These are phyloP conservation scores for Cylas formicarius DNA, from an alignment of 1,140 invertebrate genomes.

Conservation along the genomic window DNA sequence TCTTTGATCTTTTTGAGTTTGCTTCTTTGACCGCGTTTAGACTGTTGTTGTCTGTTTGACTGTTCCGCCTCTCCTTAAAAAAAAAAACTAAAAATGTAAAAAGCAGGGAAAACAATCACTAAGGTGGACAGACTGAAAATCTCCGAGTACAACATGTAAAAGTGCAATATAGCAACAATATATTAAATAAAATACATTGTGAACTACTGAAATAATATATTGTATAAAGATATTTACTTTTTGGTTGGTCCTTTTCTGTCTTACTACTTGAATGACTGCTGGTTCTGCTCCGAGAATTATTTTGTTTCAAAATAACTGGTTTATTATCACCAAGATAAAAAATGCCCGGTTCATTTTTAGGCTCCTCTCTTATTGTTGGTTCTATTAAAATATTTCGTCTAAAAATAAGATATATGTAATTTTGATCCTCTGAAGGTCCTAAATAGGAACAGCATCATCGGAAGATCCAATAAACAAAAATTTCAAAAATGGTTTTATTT, in stretches of 20 bases:
- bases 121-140: too few relatives aligned
- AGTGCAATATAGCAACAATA: too few relatives aligned
- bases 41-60: slow-evolving; percentile 36
- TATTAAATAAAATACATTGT: too few relatives aligned
- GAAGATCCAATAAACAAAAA: too few relatives aligned
- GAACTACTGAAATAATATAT: too few relatives aligned
- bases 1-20: slow-evolving; percentile 96
- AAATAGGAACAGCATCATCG: too few relatives aligned
- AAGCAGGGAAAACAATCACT: too few relatives aligned
- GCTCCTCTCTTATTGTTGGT: slow-evolving; percentile 37
- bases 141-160: too few relatives aligned
- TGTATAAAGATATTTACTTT: slow-evolving; percentile 21
- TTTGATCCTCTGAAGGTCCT: too few relatives aligned
- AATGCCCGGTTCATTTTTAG: slow-evolving; percentile 42
- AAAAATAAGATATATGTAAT: slow-evolving; percentile 10
- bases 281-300: slow-evolving; percentile 26
- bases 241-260: slow-evolving; percentile 22
- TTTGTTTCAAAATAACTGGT: slow-evolving; percentile 45
- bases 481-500: too few relatives aligned
- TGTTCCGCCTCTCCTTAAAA: background rate
- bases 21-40: slow-evolving; percentile 79
- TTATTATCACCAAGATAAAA: slow-evolving; percentile 53
- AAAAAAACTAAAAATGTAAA: too few relatives aligned
- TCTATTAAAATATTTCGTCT: slow-evolving; percentile 40
- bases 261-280: slow-evolving; percentile 35